phyloP scores from a whole-genome alignment of 2,797 vertebrate genomes.

The Alosa sapidissima region DNA sequence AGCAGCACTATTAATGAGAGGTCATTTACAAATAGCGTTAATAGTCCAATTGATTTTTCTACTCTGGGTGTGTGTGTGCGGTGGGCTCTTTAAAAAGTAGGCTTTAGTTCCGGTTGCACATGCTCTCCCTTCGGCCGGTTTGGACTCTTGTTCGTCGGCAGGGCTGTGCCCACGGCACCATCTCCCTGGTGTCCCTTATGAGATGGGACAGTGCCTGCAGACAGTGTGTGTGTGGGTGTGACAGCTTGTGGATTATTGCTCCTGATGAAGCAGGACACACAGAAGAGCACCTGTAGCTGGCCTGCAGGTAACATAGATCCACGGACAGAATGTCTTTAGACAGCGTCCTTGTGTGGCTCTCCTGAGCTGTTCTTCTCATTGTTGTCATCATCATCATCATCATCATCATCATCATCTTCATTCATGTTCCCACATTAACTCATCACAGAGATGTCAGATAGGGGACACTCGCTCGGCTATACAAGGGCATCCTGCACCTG shows the following conservation, averaged over 20 bases:
- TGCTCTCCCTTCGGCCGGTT: conserved; percentile 64
- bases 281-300: background rate
- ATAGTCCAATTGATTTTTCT: background rate
- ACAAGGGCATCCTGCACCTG: background rate
- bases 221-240: background rate
- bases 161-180: conserved; percentile 40
- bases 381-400: too few relatives aligned
- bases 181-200: conserved; percentile 58
- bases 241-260: background rate
- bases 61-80: background rate
- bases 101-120: conserved; percentile 63
- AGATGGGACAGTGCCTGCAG: conserved; percentile 46
- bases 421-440: background rate
- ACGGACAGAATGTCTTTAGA: background rate
- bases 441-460: background rate
- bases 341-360: background rate
- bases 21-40: background rate
- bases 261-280: background rate
- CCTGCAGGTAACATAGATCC: background rate
- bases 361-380: background rate
- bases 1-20: background rate
- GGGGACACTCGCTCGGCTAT: background rate
- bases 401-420: background rate
- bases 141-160: conserved; percentile 51
- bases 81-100: conserved; percentile 70